Evolutionary conservation across 2,113 vertebrate genomes (phyloP).

Genomic region (Elanus axillaris): DNA sequence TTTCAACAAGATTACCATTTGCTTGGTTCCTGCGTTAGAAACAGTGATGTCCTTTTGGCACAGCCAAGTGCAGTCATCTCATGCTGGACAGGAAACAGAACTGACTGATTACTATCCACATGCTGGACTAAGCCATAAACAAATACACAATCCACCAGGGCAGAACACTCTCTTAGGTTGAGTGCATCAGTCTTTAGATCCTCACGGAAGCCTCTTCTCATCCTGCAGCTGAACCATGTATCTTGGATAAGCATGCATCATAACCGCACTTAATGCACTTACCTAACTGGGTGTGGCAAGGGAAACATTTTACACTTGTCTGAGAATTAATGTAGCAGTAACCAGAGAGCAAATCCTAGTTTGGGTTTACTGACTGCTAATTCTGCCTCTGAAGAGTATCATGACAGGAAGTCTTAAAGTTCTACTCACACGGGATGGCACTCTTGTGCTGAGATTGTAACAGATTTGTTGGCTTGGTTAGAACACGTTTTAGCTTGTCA

Average conservation of each 20-base stretch:
- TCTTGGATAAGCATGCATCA: neutral
- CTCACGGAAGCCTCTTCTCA: neutral
- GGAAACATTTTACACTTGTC: neutral
- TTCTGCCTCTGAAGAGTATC: neutral
- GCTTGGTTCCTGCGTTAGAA: neutral
- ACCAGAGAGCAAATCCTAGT: neutral
- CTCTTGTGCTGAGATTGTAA: neutral
- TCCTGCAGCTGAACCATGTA: neutral
- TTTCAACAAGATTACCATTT: neutral
- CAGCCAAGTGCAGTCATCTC: neutral
- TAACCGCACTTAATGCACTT: neutral
- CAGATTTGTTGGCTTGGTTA: neutral
- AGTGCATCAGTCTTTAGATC: neutral
- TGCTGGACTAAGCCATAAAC: neutral
- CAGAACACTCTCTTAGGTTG: neutral
- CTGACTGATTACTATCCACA: neutral
- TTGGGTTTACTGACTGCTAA: neutral
- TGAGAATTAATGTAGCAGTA: neutral
- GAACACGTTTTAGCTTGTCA: neutral
- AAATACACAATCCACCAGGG: neutral
- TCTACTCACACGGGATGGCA: neutral
- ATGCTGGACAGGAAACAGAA: neutral
- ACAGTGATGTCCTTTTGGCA: neutral
- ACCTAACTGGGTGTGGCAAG: rapidly evolving
- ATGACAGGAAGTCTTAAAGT: neutral